A percentile compares a stretch with the other conserved stretches of the same genome.
phyloP scores from a whole-genome alignment of 2,888 invertebrate species.

The Opisthograptis luteolata region DNA sequence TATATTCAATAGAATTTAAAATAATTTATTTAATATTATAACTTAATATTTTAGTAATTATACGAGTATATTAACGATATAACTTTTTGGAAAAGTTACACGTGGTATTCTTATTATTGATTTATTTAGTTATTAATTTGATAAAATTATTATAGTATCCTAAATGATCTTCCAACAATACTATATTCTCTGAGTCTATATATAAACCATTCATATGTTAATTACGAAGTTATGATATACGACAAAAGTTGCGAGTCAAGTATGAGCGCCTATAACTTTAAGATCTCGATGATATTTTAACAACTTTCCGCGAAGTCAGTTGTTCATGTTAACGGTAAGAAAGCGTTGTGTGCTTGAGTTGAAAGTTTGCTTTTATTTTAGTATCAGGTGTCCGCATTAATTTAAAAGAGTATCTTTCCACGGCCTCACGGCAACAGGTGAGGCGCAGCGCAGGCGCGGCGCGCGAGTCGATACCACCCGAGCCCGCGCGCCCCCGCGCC shows the following conservation, averaged over 20 bases:
- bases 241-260: constrained; percentile 12
- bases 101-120: too few species aligned
- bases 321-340: constrained; percentile 33
- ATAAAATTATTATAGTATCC: too few species aligned
- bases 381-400: constrained; percentile 79
- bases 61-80: too few species aligned
- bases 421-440: constrained; percentile 82
- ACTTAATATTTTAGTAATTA: too few species aligned
- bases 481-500: constrained; percentile 48
- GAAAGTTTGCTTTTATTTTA: constrained; percentile 70
- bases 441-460: constrained; percentile 74
- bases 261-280: constrained; percentile 8
- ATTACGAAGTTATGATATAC: constrained; percentile 19
- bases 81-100: too few species aligned
- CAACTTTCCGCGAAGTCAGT: constrained; percentile 24
- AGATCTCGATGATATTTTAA: constrained; percentile 28
- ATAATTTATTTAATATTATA: too few species aligned
- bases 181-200: neutral
- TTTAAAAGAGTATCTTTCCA: constrained; percentile 82
- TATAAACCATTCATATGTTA: constrained; percentile 5
- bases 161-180: too few species aligned
- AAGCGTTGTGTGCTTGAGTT: constrained; percentile 39
- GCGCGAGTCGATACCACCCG: constrained; percentile 75
- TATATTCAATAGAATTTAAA: too few species aligned
- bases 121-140: too few species aligned